phyloP scores from a whole-genome alignment of 2,113 vertebrate species.

The Hippolais icterina region DNA sequence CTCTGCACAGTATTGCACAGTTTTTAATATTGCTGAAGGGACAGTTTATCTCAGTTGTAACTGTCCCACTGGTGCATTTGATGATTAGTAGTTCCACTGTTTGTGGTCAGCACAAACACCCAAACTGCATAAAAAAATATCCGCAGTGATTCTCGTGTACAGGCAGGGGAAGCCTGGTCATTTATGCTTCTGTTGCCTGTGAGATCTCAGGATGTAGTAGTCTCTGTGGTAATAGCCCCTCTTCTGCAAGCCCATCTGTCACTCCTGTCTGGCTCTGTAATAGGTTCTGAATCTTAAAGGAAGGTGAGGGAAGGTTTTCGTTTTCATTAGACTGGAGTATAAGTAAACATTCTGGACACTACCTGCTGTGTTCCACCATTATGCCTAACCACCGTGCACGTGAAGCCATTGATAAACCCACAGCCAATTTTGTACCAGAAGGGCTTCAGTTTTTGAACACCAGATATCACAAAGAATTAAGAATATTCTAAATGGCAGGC shows the following conservation, averaged over 20 bases:
- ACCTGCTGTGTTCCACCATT: neutral
- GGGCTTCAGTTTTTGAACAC: neutral
- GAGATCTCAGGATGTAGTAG: neutral
- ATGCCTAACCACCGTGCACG: rapidly evolving
- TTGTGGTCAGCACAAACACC: neutral
- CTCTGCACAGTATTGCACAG: neutral
- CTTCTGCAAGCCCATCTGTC: neutral
- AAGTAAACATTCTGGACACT: neutral
- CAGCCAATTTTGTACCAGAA: neutral
- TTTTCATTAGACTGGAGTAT: neutral
- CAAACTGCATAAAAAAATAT: neutral
- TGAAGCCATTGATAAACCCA: neutral
- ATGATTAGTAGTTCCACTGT: neutral
- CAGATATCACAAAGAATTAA: neutral
- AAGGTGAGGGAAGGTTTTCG: neutral
- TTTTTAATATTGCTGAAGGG: neutral
- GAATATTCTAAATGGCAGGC: neutral
- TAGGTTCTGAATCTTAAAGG: neutral
- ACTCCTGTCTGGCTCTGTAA: neutral
- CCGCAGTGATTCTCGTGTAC: rapidly evolving
- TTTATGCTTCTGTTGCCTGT: neutral
- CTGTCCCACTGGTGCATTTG: neutral
- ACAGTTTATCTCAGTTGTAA: neutral
- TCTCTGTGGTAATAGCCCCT: neutral
- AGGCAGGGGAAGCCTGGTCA: neutral